Conservation (phyloP, 2,113 vertebrate genomes). For the Mus pahari region DNA sequence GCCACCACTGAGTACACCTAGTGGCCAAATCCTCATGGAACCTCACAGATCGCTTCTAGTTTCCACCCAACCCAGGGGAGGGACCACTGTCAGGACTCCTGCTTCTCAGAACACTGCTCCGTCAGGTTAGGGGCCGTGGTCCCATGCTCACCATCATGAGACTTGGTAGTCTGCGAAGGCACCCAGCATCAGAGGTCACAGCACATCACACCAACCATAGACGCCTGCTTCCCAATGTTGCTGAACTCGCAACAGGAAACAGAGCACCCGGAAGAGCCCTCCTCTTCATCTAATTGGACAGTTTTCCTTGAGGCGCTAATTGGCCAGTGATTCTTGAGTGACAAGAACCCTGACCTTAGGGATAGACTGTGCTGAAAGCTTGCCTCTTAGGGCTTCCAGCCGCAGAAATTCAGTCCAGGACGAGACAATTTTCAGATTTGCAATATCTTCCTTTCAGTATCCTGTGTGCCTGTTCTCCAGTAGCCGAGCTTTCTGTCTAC, state of each 20-base stretch:
- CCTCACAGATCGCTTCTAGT: not conserved
- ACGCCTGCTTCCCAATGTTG: not conserved
- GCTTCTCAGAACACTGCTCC: not conserved
- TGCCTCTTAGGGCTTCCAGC: not conserved
- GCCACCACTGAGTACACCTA: too few relatives aligned
- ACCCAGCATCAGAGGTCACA: not conserved
- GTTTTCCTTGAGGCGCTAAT: rapidly evolving
- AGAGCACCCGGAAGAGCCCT: not conserved
- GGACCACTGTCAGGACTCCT: not conserved
- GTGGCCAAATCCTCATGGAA: too few relatives aligned
- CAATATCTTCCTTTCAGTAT: not conserved
- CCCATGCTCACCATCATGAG: not conserved
- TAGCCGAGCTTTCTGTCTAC: not conserved
- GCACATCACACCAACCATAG: rapidly evolving
- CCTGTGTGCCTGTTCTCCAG: not conserved
- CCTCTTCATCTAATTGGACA: not conserved
- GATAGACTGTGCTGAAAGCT: not conserved
- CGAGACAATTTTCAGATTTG: not conserved
- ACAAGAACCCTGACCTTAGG: not conserved
- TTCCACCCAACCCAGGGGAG: not conserved
- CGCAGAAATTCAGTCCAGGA: not conserved
- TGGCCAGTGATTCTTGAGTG: not conserved
- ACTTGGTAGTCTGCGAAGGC: not conserved
- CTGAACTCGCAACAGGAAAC: not conserved
- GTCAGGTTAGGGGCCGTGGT: not conserved